A percentile compares a stretch with the other conserved stretches of the same genome.
These are phyloP conservation scores for Vulpes vulpes DNA, from an alignment of 2,113 vertebrate species.

Conservation along the genomic window DNA sequence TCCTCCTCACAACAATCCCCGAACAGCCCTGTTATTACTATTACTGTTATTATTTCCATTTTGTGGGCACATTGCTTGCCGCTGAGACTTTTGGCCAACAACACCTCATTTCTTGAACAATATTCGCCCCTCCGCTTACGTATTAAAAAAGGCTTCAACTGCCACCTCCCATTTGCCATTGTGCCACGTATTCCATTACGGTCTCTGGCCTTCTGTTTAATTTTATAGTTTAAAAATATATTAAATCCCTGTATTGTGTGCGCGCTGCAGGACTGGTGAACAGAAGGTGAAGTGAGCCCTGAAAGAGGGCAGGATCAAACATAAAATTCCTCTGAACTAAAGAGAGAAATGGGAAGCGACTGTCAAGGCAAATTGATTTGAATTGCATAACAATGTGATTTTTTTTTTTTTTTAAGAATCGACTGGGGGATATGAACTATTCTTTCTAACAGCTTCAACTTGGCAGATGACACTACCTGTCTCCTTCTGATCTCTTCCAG, in stretches of 20 bases:
- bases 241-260: constrained; percentile 26
- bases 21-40: constrained; percentile 61
- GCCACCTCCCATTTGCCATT: constrained; percentile 23
- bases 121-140: neutral
- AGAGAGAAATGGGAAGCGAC: constrained; percentile 62
- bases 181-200: neutral
- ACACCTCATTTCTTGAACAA: constrained; percentile 53
- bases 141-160: constrained; percentile 46
- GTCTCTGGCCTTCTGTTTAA: constrained; percentile 59
- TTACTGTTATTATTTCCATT: constrained; percentile 69
- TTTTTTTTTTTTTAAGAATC: constrained; percentile 44
- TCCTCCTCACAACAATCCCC: constrained; percentile 64
- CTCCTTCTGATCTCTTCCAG: constrained; percentile 57
- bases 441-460: constrained; percentile 73
- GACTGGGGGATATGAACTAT: constrained; percentile 62
- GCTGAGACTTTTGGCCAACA: constrained; percentile 54
- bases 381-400: constrained; percentile 72
- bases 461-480: constrained; percentile 73
- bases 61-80: constrained; percentile 37
- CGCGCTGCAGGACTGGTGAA: neutral
- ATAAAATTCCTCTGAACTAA: constrained; percentile 58
- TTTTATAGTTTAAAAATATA: constrained; percentile 63
- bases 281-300: neutral
- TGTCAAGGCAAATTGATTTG: constrained; percentile 75
- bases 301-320: constrained; percentile 68